Conservation (phyloP, 2,797 vertebrate species). For the Sebastes elongatus region DNA sequence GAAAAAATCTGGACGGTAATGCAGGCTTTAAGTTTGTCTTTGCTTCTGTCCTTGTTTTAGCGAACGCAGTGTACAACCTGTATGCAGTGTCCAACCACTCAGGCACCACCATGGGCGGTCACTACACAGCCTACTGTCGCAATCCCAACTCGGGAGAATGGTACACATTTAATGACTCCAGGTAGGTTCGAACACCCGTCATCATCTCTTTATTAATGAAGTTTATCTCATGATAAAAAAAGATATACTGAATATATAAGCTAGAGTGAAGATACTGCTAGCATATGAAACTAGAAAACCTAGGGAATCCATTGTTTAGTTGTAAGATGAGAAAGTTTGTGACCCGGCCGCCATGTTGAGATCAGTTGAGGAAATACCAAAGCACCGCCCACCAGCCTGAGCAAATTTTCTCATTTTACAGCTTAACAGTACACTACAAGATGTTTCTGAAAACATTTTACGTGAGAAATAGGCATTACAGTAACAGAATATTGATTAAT, state of each 20-base stretch:
- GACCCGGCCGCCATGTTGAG: too few species aligned
- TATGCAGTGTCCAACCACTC: constrained; percentile 99
- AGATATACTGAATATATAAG: too few species aligned
- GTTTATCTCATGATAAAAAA: background rate
- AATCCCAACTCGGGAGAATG: constrained; percentile 92
- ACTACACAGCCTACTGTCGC: constrained; percentile 98
- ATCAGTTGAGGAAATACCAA: too few species aligned
- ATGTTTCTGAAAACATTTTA: too few species aligned
- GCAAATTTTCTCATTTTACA: too few species aligned
- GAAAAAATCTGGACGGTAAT: background rate
- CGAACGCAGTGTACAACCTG: constrained; percentile 92
- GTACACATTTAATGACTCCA: constrained; percentile 97
- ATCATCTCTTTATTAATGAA: background rate
- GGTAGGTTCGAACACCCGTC: constrained; percentile 74
- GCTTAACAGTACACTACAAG: too few species aligned
- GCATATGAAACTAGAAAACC: too few species aligned
- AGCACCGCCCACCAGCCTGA: too few species aligned
- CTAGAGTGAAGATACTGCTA: too few species aligned
- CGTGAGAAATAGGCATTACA: too few species aligned
- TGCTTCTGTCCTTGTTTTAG: constrained; percentile 48
- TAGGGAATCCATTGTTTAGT: too few species aligned
- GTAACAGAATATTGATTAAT: accelerated
- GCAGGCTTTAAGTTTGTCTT: background rate
- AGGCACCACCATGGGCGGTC: constrained; percentile 97
- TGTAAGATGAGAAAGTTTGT: too few species aligned